Conservation (phyloP, 2,113 vertebrate genomes). For the Passerina amoena region DNA sequence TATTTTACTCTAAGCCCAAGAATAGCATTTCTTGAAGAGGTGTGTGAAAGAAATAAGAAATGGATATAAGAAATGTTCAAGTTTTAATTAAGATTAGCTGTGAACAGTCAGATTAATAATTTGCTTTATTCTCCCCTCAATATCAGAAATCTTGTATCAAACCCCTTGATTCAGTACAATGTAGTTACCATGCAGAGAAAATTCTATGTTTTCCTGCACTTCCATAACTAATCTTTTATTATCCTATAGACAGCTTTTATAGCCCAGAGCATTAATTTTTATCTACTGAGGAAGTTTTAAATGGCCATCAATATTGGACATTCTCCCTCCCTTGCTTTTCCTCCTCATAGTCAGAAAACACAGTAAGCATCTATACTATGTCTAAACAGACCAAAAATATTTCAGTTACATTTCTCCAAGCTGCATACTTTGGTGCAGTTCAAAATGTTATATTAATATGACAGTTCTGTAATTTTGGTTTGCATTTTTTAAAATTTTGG, state of each 20-base stretch:
- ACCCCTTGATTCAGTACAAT: slow-evolving; percentile 22
- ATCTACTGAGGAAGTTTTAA: slow-evolving; percentile 21
- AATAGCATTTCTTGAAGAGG: neutral
- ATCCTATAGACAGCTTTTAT: neutral
- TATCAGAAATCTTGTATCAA: slow-evolving; percentile 34
- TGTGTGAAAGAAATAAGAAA: neutral
- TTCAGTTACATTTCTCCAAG: neutral
- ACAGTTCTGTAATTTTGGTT: neutral
- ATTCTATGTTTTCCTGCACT: slow-evolving; percentile 1
- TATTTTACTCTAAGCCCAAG: neutral
- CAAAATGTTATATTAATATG: neutral
- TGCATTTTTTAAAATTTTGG: neutral
- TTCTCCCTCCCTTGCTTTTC: neutral
- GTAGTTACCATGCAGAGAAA: slow-evolving; percentile 17
- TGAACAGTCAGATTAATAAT: neutral
- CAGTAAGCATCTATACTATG: neutral
- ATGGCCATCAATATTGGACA: neutral
- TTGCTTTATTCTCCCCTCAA: slow-evolving; percentile 14
- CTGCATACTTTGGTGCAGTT: neutral
- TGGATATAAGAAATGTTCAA: neutral
- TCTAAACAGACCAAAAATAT: neutral
- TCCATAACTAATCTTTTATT: slow-evolving; percentile 47
- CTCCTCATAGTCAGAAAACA: neutral
- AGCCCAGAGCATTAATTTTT: slow-evolving; percentile 19
- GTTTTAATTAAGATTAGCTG: slow-evolving; percentile 49